Evolutionary conservation across 1,140 invertebrate genomes (phyloP).

Genomic region (Dermatophagoides farinae): DNA sequence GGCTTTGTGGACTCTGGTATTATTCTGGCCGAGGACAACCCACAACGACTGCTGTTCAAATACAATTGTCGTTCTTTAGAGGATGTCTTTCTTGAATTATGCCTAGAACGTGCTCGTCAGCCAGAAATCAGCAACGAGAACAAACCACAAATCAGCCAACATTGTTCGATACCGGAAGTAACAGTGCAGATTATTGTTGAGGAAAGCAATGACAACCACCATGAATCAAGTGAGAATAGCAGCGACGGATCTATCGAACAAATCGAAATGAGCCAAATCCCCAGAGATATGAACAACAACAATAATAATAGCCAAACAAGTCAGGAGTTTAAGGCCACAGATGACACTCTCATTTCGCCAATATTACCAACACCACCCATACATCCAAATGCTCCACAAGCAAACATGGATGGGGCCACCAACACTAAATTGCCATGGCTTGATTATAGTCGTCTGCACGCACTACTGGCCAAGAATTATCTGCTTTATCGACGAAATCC

Average conservation of each 20-base stretch:
- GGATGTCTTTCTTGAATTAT: conserved; percentile 73
- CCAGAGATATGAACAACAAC: too few species aligned
- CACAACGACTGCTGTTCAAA: conserved; percentile 53
- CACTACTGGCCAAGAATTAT: conserved; percentile 11
- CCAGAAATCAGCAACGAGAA: neutral
- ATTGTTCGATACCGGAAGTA: neutral
- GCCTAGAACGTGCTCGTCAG: conserved; percentile 27
- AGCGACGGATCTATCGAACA: neutral
- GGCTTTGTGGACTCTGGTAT: conserved; percentile 5
- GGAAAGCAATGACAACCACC: neutral
- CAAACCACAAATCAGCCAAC: neutral
- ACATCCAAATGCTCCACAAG: too few species aligned
- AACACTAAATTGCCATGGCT: neutral
- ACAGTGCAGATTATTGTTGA: neutral
- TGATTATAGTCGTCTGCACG: neutral
- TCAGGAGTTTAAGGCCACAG: too few species aligned
- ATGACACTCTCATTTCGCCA: too few species aligned
- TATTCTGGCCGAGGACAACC: conserved; percentile 64
- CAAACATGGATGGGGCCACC: too few species aligned
- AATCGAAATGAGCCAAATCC: too few species aligned
- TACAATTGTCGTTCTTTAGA: conserved; percentile 66
- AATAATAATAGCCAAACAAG: too few species aligned
- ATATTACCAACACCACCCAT: too few species aligned
- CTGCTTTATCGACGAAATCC: conserved; percentile 15
- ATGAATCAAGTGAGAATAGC: neutral